Evolutionary conservation across 2,797 vertebrate genomes (phyloP), one percentile per base, ranked within the genome.

Genomic region (Acanthopagrus latus): DNA sequence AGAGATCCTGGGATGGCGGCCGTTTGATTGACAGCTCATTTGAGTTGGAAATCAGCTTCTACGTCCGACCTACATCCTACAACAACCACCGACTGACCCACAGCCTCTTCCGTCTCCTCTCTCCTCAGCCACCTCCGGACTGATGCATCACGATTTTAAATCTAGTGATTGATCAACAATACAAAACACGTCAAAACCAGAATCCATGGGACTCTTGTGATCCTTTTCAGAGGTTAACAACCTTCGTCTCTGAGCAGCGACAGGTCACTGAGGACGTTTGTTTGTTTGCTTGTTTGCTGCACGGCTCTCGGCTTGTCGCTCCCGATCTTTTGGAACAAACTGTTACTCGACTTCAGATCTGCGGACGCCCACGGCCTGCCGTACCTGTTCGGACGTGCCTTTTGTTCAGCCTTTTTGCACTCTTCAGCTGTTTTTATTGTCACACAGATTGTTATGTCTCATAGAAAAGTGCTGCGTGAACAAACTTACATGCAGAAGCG

Each of bases 401-500:
- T 63, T 56, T 69, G 41, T 59, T 74, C 64, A 12, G 56, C 46
- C 57, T 33, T 62, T 29, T 27, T 38, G 7, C 46, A 7, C 46
- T 52, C 33, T 5, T 16, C 12, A 1, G 4, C 0, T 51, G 58
- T 59, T 38, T 3, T 13, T 46, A 56, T 33, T 66, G 63, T 12
- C 80, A 78, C 13, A 2, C 66, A 56, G 43, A 57, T 20, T 47
- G 18, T 64, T 51, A 51, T 21, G 48, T 69, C 71, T 47, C 67
- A 50, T 17, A 29, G 52, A 67, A 55, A 71, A 16, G 20, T 14
- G 64, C 41, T 17, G 7, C 8, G 41, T 46, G 69, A 67, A 83
- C 57, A 71, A 71, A 73, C 43, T 33, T 8, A 33, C 33, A 8
- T 8, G 5, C 56, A 4, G 9, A 57, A 4, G 9, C 62, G 21